phyloP scores from a whole-genome alignment of 2,888 invertebrate genomes.

The Caenorhabditis parvicauda region DNA sequence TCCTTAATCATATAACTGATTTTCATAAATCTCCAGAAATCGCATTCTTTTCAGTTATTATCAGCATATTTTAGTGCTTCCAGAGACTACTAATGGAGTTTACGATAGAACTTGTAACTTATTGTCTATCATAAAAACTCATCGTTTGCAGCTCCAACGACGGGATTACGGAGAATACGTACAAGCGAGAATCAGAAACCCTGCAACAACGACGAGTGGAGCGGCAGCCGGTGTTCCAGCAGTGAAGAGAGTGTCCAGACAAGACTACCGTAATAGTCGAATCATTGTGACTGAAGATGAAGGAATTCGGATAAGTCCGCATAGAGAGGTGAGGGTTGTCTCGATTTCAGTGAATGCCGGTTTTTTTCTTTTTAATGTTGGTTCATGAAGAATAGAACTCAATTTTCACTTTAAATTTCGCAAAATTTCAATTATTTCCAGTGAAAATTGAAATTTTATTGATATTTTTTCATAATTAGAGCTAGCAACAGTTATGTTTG shows the following conservation, averaged over 20 bases:
- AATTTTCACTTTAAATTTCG: not conserved
- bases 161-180: constrained; percentile 43
- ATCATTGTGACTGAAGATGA: constrained; percentile 32
- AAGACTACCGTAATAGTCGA: constrained; percentile 27
- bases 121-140: too few relatives aligned
- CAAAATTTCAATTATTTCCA: not conserved
- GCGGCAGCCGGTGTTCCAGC: constrained; percentile 10
- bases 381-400: not conserved
- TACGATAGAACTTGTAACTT: too few relatives aligned
- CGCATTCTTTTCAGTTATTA: too few relatives aligned
- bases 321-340: constrained; percentile 16
- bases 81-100: too few relatives aligned
- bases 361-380: not conserved
- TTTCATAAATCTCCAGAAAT: too few relatives aligned
- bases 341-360: not conserved
- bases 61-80: too few relatives aligned
- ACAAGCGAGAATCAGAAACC: constrained; percentile 27
- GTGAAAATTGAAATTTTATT: not conserved
- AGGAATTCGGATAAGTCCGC: constrained; percentile 26
- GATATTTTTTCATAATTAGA: not conserved
- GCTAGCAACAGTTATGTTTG: too few relatives aligned
- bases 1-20: too few relatives aligned
- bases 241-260: constrained; percentile 21
- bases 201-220: constrained; percentile 20
- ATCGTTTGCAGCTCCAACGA: constrained; percentile 37